Evolutionary conservation across 2,113 vertebrate species (phyloP).

Genomic region (Psilopogon haemacephalus): DNA sequence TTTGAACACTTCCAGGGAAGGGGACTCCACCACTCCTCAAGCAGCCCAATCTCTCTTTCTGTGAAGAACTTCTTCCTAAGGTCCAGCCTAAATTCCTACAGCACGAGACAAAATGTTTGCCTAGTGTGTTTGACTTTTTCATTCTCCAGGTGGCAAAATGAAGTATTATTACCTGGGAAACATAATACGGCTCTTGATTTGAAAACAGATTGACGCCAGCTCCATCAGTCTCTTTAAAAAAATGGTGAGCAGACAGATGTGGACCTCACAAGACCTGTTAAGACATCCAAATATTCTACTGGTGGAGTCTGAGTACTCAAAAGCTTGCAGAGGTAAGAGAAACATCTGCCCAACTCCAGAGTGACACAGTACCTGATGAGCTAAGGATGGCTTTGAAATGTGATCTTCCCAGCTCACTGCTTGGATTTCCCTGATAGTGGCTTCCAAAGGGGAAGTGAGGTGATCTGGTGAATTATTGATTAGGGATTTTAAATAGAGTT

Average conservation of each 20-base stretch:
- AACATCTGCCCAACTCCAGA: neutral
- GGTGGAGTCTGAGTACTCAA: neutral
- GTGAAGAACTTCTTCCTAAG: no score
- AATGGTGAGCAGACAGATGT: neutral
- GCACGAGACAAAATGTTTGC: neutral
- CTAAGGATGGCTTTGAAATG: neutral
- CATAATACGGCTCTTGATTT: neutral
- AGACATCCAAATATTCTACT: neutral
- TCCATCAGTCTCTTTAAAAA: neutral
- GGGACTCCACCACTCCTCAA: no score
- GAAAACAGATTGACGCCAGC: accelerated
- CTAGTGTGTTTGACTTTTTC: neutral
- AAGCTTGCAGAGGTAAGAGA: neutral
- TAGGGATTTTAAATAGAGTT: neutral
- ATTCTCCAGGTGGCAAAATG: neutral
- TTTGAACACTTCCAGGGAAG: no score
- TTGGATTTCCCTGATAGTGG: neutral
- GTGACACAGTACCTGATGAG: neutral
- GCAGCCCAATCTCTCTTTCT: no score
- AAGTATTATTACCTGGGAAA: neutral
- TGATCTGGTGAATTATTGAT: neutral
- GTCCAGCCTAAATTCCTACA: no score
- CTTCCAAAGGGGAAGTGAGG: neutral
- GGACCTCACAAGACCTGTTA: neutral
- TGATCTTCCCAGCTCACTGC: neutral